Percentiles rank a stretch among this genome's conserved stretches.
phyloP scores from a whole-genome alignment of 2,113 vertebrate species.

The Chaenocephalus aceratus region DNA sequence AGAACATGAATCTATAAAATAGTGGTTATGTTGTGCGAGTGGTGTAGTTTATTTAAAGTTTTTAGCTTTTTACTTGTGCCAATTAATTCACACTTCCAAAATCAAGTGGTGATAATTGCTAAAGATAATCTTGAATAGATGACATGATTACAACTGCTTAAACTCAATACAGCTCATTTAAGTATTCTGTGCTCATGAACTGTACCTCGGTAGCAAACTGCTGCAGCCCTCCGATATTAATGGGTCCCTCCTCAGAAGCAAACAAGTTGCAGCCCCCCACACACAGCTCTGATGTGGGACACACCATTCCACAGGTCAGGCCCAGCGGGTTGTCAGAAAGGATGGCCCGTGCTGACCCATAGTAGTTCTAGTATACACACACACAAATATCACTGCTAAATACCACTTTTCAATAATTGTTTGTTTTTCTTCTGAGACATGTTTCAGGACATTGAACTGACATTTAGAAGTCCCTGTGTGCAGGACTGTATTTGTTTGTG shows the following conservation, averaged over 20 bases:
- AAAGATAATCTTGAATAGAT: too few species aligned
- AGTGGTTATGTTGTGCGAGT: too few species aligned
- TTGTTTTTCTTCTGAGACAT: not conserved
- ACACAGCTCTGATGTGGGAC: constrained; percentile 93
- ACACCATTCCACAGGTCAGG: constrained; percentile 94
- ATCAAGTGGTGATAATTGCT: too few species aligned
- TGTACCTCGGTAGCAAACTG: constrained; percentile 96
- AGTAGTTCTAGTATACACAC: constrained; percentile 86
- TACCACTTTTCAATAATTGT: not conserved
- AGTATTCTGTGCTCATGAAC: not conserved
- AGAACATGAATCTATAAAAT: too few species aligned
- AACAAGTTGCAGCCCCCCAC: constrained; percentile 85
- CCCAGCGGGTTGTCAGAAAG: constrained; percentile 95
- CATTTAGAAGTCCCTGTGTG: not conserved
- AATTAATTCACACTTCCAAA: too few species aligned
- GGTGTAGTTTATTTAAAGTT: too few species aligned
- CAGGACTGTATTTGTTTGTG: not conserved
- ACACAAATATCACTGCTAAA: not conserved
- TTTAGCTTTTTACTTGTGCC: too few species aligned
- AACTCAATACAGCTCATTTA: not conserved
- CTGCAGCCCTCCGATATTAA: constrained; percentile 96
- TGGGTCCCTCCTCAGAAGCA: constrained; percentile 93
- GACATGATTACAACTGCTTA: not conserved
- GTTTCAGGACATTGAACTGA: not conserved
- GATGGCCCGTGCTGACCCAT: constrained; percentile 91